Evolutionary conservation across 2,888 invertebrate genomes (phyloP).

Genomic region (Lithophane ornitopus): DNA sequence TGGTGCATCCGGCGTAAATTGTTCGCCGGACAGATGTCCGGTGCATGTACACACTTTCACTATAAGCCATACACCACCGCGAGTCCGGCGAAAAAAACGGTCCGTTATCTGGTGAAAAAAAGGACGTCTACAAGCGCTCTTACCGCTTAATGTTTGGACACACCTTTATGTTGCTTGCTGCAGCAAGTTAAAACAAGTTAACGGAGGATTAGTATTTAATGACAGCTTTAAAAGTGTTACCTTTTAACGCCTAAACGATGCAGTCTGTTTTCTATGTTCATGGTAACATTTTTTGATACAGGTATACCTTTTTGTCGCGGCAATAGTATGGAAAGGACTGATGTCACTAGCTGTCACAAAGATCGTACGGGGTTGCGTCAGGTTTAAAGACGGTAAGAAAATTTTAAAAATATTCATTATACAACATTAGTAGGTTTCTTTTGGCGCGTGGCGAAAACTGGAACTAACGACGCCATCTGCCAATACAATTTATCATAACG

Average conservation of each 20-base stretch:
- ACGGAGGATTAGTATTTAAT: no score
- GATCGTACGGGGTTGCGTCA: constrained; percentile 79
- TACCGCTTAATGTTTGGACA: no score
- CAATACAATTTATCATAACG: not conserved
- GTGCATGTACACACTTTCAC: no score
- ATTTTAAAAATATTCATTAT: not conserved
- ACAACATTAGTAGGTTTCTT: not conserved
- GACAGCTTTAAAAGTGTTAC: not conserved
- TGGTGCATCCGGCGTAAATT: no score
- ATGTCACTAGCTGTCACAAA: constrained; percentile 79
- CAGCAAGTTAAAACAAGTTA: no score
- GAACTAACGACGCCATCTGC: not conserved
- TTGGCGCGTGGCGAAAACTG: not conserved
- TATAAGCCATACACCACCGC: no score
- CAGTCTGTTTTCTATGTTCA: not conserved
- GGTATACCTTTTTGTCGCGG: constrained; percentile 85
- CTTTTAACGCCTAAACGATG: not conserved
- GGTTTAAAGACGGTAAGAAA: constrained; percentile 82
- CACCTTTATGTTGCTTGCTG: no score
- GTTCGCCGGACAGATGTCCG: no score
- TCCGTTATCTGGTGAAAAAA: no score
- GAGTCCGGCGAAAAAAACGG: no score
- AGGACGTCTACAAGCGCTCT: no score
- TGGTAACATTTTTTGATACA: constrained; percentile 56
- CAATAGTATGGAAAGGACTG: constrained; percentile 79